phyloP scores from a whole-genome alignment of 2,888 invertebrate genomes.

The Cephus sareptanus region DNA sequence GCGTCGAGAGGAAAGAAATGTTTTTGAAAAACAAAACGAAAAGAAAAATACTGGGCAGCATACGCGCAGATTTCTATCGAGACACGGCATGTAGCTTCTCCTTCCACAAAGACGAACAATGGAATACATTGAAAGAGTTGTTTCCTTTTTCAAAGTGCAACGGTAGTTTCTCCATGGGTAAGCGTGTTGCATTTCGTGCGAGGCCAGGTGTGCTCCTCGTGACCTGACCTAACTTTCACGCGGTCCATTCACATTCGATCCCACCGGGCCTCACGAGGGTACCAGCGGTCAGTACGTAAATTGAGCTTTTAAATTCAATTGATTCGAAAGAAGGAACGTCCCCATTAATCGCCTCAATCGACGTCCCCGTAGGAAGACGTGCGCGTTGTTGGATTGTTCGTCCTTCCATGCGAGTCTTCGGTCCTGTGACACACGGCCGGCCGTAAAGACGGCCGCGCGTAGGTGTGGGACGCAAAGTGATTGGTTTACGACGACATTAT shows the following conservation, averaged over 20 bases:
- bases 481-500: constrained; percentile 63
- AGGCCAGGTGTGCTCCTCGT: neutral
- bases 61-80: neutral
- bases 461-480: constrained; percentile 49
- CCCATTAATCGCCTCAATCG: neutral
- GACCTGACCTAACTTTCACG: neutral
- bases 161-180: neutral
- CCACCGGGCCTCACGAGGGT: neutral
- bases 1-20: neutral
- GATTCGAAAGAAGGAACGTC: neutral
- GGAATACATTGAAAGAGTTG: neutral
- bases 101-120: neutral
- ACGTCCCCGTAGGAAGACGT: neutral
- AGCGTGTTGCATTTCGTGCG: neutral
- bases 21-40: neutral
- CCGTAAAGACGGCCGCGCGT: constrained; percentile 29
- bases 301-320: neutral
- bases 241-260: neutral
- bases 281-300: neutral
- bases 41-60: too few species aligned
- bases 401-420: neutral
- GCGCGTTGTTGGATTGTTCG: neutral
- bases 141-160: neutral
- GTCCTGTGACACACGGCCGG: neutral
- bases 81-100: neutral